phyloP scores from a whole-genome alignment of 92 coral and sea anemone species.

The Umimayanthus chanpuru region DNA sequence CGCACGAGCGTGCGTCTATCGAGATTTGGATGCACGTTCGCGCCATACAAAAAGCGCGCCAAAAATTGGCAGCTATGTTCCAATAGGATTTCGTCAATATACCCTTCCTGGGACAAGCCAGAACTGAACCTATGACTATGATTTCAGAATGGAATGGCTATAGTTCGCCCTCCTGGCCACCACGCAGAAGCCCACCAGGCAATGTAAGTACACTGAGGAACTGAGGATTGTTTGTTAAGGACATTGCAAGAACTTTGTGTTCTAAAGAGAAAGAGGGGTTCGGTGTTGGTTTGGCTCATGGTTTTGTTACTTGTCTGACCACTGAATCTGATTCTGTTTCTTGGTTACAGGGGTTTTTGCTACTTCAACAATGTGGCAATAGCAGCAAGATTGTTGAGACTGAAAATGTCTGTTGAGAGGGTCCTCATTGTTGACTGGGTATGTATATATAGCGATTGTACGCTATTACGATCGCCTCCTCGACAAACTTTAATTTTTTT shows the following conservation, averaged over 20 bases:
- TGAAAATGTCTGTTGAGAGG: slow-evolving; percentile 90
- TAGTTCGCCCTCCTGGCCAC: slow-evolving; percentile 97
- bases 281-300: no score
- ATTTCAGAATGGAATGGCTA: slow-evolving; percentile 92
- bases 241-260: not conserved
- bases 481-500: no score
- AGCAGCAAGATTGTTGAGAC: slow-evolving; percentile 94
- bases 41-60: no score
- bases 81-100: no score
- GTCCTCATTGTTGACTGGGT: slow-evolving; percentile 99
- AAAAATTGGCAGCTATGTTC: no score
- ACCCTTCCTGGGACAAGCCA: no score
- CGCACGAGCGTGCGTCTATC: no score
- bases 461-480: no score
- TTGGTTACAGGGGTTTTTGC: slow-evolving; percentile 87
- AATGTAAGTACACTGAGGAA: slow-evolving; percentile 65
- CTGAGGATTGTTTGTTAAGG: not conserved
- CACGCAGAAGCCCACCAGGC: slow-evolving; percentile 99
- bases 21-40: no score
- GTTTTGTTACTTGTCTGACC: not conserved
- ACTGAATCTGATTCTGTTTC: not conserved
- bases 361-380: slow-evolving; percentile 96
- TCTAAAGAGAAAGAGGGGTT: not conserved
- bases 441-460: slow-evolving; percentile 34
- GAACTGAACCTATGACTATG: no score